Evolutionary conservation across 2,113 vertebrate genomes (phyloP).

Genomic region (Procapra przewalskii): DNA sequence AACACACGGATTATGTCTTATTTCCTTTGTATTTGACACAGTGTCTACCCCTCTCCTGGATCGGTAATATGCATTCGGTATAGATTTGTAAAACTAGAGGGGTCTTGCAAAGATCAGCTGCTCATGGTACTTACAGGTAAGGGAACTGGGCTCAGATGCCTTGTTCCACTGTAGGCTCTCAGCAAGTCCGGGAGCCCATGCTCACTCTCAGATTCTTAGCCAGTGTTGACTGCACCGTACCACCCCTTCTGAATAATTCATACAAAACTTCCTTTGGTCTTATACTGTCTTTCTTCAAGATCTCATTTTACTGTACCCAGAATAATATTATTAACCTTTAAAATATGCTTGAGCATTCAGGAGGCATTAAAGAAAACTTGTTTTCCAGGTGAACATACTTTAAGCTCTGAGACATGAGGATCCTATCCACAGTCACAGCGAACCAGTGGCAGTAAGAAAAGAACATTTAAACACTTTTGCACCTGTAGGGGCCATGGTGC

Average conservation of each 20-base stretch:
- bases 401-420: not conserved
- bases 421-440: not conserved
- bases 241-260: not conserved
- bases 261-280: not conserved
- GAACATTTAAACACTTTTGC: not conserved
- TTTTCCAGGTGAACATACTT: not conserved
- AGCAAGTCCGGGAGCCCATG: accelerated
- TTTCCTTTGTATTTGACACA: not conserved
- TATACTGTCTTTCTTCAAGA: not conserved
- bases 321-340: not conserved
- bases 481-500: not conserved
- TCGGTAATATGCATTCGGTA: not conserved
- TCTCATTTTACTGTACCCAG: not conserved
- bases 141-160: not conserved
- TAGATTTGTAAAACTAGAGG: not conserved
- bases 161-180: not conserved
- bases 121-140: not conserved
- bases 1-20: too few relatives aligned
- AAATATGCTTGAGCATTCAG: not conserved
- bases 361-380: not conserved
- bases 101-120: not conserved
- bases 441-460: not conserved
- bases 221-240: too few relatives aligned
- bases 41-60: not conserved
- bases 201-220: not conserved